Evolutionary conservation across 2,797 vertebrate species (phyloP).

Genomic region (Decapterus maruadsi): DNA sequence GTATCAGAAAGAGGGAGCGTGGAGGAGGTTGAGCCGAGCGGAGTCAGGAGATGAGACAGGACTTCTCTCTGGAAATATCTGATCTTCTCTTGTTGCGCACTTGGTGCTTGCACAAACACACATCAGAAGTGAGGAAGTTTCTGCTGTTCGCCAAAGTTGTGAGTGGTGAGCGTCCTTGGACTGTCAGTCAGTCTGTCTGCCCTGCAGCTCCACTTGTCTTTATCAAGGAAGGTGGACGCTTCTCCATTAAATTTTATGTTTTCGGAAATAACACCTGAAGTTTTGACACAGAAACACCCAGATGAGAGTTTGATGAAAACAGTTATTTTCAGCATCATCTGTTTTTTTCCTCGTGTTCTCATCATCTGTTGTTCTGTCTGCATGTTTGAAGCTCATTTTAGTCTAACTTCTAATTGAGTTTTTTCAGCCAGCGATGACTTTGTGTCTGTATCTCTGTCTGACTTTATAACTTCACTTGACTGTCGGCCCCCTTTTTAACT

Average conservation of each 20-base stretch:
- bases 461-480: conserved; percentile 22
- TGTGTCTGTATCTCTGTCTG: conserved; percentile 30
- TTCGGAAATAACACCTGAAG: neutral
- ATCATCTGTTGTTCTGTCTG: conserved; percentile 22
- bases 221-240: conserved; percentile 4
- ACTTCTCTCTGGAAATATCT: neutral
- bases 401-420: conserved; percentile 26
- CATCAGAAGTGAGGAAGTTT: conserved; percentile 28
- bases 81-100: neutral
- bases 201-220: neutral
- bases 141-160: neutral
- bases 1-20: conserved; percentile 11
- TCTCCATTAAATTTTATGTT: conserved; percentile 14
- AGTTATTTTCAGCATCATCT: conserved; percentile 22
- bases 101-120: conserved; percentile 30
- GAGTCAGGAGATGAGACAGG: conserved; percentile 30
- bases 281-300: too few species aligned
- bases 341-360: conserved; percentile 31
- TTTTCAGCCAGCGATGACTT: conserved; percentile 44
- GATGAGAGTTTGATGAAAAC: conserved; percentile 13
- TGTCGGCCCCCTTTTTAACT: neutral
- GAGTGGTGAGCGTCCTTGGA: conserved; percentile 34
- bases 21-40: neutral
- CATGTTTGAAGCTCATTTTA: conserved; percentile 58
- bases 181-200: neutral